phyloP scores from a whole-genome alignment of 2,113 vertebrate species.

The Cyprinodon variegatus region DNA sequence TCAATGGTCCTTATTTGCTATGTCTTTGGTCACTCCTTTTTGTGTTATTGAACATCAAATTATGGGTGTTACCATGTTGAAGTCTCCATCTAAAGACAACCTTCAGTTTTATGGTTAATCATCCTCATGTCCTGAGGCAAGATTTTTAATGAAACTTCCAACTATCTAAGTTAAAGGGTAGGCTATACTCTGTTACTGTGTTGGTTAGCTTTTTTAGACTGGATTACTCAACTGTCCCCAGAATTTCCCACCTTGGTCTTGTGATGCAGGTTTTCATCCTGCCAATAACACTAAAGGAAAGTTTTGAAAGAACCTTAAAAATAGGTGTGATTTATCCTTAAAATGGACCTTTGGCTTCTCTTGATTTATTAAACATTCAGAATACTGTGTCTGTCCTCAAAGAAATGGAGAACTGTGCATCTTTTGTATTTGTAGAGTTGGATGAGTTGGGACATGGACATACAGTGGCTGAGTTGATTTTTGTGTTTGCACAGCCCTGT shows the following conservation, averaged over 20 bases:
- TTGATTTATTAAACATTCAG: conserved; percentile 66
- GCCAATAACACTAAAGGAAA: conserved; percentile 13
- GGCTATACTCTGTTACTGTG: background rate
- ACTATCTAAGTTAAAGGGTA: background rate
- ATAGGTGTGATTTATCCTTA: conserved; percentile 38
- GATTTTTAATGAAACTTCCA: background rate
- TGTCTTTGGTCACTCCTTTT: background rate
- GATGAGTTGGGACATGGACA: conserved; percentile 29
- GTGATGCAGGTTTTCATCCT: background rate
- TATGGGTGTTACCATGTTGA: background rate
- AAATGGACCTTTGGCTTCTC: conserved; percentile 60
- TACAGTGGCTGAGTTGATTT: conserved; percentile 46
- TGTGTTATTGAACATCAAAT: background rate
- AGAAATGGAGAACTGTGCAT: conserved; percentile 54
- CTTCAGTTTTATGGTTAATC: background rate
- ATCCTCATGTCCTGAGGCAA: background rate
- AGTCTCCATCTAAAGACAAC: background rate
- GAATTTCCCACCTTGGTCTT: conserved; percentile 37
- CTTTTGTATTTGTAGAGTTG: conserved; percentile 61
- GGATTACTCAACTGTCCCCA: conserved; percentile 2
- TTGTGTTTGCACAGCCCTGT: conserved; percentile 26
- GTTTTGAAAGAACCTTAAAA: background rate
- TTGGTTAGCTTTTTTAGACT: background rate
- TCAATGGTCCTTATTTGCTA: background rate
- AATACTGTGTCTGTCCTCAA: conserved; percentile 45